Evolutionary conservation across 2,888 invertebrate genomes (phyloP), one percentile per base, ranked within the genome.

Genomic region (Acleris sparsana): DNA sequence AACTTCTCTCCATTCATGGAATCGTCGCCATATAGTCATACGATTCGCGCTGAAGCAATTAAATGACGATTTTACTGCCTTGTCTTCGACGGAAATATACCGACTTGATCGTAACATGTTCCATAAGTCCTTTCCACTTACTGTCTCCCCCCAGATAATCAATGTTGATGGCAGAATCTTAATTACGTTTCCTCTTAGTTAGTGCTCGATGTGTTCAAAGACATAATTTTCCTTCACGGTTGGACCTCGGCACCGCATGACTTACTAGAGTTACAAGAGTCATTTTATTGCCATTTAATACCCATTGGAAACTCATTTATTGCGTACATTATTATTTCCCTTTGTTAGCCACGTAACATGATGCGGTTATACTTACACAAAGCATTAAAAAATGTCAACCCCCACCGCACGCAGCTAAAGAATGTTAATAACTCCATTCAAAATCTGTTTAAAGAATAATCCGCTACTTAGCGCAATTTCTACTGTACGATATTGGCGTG

Each of bases 401-500:
- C 25, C 18, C 17, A 29, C 39, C 20, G 18, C 20, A 20, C 11
- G 4, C 20, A 20, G 46, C 55, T 11, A 17, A 53, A 46, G 29
- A 43, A 60, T 55, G 60, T 49, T 51, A 17, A 29, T 43, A 18
- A 48, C 52, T 61, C 48, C 44, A 66, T 48, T 53, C 18, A 25
- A 63, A 48, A 9, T 44, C 46, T 20, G 44, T 25, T 4, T 48
- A 44, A 57, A 66, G 13, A 60, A 51, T 56, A 51, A 60, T 53
- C 33, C 51, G 29, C 65, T 66, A 53, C 68, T 65, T 70, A 70
- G 75, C 76, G 76, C 75, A 82, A 78, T 84, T 83, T 84, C 83
- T 82, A 81, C 72, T 73, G 72, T 70, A 75, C 81, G 73, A 80
- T 80, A 82, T 82, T 88, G 82, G 85, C 89, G 85, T 87, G 85